Evolutionary conservation across 1,140 invertebrate genomes (phyloP).

Genomic region (Cyphomyrmex costatus): DNA sequence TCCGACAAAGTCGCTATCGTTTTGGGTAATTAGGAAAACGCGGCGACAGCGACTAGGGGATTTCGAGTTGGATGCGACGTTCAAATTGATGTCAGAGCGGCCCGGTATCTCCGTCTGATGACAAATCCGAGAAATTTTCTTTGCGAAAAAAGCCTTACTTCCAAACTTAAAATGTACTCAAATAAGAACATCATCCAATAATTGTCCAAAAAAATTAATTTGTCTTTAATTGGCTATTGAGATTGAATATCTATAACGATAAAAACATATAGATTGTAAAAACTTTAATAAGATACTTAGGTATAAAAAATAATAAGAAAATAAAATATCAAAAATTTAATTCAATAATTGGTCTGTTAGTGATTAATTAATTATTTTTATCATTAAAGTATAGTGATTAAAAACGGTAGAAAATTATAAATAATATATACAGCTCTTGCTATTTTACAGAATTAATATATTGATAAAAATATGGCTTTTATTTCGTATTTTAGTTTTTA

Average conservation of each 20-base stretch:
- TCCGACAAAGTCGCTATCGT: constrained; percentile 13
- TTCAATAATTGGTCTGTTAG: background rate
- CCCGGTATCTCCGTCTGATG: background rate
- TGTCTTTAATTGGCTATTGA: no score
- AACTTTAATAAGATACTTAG: background rate
- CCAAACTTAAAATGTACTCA: background rate
- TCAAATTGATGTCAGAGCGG: background rate
- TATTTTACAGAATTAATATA: background rate
- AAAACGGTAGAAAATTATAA: background rate
- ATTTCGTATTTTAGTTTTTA: constrained; percentile 22
- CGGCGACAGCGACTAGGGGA: background rate
- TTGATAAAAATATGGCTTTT: background rate
- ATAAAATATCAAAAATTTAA: background rate
- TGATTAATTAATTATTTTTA: background rate
- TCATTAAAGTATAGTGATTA: no score
- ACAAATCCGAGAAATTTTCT: background rate
- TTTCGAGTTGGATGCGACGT: constrained; percentile 3
- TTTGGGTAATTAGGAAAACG: constrained; percentile 31
- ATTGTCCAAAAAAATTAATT: background rate
- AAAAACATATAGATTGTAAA: background rate
- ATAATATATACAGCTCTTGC: background rate
- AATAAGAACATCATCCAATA: background rate
- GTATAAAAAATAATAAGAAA: background rate
- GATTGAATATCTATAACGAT: background rate
- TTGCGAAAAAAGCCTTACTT: background rate